Evolutionary conservation across 2,888 invertebrate genomes (phyloP), one percentile per base, ranked within the genome.

Genomic region (Lagria hirta): DNA sequence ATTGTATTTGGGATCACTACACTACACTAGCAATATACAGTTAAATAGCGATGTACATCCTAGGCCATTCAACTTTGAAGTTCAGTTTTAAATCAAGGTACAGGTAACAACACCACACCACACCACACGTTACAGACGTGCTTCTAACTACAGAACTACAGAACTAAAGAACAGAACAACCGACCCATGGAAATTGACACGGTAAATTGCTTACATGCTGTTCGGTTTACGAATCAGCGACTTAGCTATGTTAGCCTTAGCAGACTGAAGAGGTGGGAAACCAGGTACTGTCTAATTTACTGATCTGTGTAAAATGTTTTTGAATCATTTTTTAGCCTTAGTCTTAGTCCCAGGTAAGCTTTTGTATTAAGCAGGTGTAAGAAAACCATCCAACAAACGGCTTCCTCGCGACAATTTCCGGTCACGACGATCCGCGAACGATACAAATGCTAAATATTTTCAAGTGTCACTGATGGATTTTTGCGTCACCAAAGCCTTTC

Each of bases 1-100:
- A 36, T 43, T 32, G 32, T 23, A 24, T 36, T 27, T 22, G 23
- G 42, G 24, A 37, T 48, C 47, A 48, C 43, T 16, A 10, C 37
- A 37, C 41, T 48, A 38, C 37, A 43, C 43, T 37, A 29, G 42
- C 28, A 38, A 43, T 43, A 47, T 48, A 48, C 47, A 48, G 47
- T 48, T 48, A 48, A 47, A 48, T 48, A 37, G 47, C 43, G 29
- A 48, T 43, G 43, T 48, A 38, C 47, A 43, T 48, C 43, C 34
- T 48, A 61, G 62, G 62, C 60, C 61, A 61, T 61, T 61, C 60
- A 62, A 60, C 62, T 58, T 55, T 53, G 53, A 55, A 57, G 57
- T 55, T 57, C 55, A 55, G 49, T 52, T 43, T 46, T 48, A 48
- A 48, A 48, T 42, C 37, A 47, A 37, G 28, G 33, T 48, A 43